Conservation (phyloP, 2,888 invertebrate species). For the Penaeus monodon region DNA sequence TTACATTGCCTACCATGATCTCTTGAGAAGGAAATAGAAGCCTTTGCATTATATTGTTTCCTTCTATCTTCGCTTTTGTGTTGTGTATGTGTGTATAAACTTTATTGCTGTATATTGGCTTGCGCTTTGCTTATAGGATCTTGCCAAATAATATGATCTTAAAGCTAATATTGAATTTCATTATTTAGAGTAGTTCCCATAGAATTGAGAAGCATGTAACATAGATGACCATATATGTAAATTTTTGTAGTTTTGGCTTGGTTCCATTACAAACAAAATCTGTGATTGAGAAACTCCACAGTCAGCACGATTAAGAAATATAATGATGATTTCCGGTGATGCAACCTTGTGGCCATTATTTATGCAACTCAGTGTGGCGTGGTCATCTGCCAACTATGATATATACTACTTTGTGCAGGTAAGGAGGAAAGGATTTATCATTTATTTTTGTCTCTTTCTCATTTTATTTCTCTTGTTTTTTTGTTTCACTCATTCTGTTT, state of each 20-base stretch:
- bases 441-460: background rate
- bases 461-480: background rate
- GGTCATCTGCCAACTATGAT: constrained; percentile 70
- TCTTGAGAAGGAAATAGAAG: too few species aligned
- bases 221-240: too few species aligned
- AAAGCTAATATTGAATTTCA: too few species aligned
- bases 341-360: constrained; percentile 68
- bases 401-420: constrained; percentile 85
- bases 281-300: background rate
- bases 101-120: background rate
- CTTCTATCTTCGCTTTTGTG: background rate
- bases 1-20: too few species aligned
- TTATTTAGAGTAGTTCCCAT: too few species aligned
- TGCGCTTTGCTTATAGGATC: too few species aligned
- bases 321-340: constrained; percentile 65
- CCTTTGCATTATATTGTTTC: too few species aligned
- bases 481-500: background rate
- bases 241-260: too few species aligned
- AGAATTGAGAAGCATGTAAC: too few species aligned
- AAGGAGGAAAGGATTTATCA: constrained; percentile 26
- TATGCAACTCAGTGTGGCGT: constrained; percentile 67
- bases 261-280: too few species aligned
- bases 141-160: too few species aligned
- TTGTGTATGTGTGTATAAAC: background rate
- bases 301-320: background rate